A percentile compares a stretch with the other conserved stretches of the same genome.
Evolutionary conservation across 2,797 vertebrate species (phyloP).

Genomic region (Poeciliopsis paucimaculata): DNA sequence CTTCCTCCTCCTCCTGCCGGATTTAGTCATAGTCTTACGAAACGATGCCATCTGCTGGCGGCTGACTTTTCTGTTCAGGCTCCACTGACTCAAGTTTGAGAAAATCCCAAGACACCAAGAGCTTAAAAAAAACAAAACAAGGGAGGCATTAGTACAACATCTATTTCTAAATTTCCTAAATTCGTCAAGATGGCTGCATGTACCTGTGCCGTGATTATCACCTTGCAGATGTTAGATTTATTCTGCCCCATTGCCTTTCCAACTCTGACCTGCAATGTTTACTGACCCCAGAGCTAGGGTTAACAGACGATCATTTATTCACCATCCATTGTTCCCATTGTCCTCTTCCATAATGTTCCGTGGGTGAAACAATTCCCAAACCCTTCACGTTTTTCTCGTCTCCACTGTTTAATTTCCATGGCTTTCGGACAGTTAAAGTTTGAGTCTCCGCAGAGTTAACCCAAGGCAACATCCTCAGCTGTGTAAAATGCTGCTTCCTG

Average conservation of each 20-base stretch:
- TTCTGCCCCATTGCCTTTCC: no score
- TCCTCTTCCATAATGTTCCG: neutral
- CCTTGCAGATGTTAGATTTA: no score
- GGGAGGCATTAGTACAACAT: neutral
- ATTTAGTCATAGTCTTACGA: slow-evolving; percentile 29
- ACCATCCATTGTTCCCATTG: neutral
- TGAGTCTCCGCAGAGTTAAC: neutral
- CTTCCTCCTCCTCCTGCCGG: neutral
- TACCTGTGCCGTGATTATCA: no score
- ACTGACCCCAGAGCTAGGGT: no score
- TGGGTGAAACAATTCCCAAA: neutral
- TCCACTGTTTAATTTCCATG: neutral
- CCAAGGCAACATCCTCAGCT: neutral
- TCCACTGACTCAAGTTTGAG: neutral
- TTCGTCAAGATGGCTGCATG: no score
- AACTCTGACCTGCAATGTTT: no score
- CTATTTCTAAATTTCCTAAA: neutral
- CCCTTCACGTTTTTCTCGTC: neutral
- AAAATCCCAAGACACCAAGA: neutral
- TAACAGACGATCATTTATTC: no score
- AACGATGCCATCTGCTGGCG: slow-evolving; percentile 76
- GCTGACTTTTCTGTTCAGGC: neutral
- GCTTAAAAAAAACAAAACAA: no score
- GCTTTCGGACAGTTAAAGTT: neutral
- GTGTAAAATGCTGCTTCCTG: neutral